phyloP scores from a whole-genome alignment of 2,888 invertebrate genomes.

The Cactoblastis cactorum region DNA sequence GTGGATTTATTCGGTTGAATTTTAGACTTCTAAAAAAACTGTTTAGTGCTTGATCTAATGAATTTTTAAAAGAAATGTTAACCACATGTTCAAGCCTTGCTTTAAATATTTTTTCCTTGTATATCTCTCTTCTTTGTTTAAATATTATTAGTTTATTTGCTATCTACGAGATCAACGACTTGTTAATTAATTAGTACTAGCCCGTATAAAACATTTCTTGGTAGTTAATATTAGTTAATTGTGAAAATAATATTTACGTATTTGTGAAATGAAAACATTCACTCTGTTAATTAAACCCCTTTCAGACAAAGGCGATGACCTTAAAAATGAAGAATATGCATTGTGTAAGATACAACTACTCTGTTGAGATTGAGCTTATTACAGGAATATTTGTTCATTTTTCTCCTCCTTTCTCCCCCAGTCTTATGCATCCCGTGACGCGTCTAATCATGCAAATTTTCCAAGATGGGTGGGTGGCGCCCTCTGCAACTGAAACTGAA shows the following conservation, averaged over 20 bases:
- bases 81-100: too few species aligned
- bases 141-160: too few species aligned
- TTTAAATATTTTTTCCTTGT: too few species aligned
- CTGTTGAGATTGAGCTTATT: constrained; percentile 17
- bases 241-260: too few species aligned
- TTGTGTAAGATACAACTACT: constrained; percentile 1
- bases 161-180: too few species aligned
- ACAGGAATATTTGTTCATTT: constrained; percentile 21
- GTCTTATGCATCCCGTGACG: constrained; percentile 54
- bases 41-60: background rate
- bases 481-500: constrained; percentile 64
- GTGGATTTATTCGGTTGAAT: background rate
- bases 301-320: background rate
- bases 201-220: too few species aligned
- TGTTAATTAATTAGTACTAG: too few species aligned
- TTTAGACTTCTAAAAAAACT: background rate
- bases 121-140: too few species aligned
- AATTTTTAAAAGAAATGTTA: too few species aligned
- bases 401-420: constrained; percentile 31
- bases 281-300: background rate
- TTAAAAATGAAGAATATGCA: background rate
- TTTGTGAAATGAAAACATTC: too few species aligned
- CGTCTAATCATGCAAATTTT: constrained; percentile 73
- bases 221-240: too few species aligned
- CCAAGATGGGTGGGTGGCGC: constrained; percentile 57